Evolutionary conservation across 2,113 vertebrate genomes (phyloP), one percentile per base, ranked within the genome.

Genomic region (Ciconia boyciana): DNA sequence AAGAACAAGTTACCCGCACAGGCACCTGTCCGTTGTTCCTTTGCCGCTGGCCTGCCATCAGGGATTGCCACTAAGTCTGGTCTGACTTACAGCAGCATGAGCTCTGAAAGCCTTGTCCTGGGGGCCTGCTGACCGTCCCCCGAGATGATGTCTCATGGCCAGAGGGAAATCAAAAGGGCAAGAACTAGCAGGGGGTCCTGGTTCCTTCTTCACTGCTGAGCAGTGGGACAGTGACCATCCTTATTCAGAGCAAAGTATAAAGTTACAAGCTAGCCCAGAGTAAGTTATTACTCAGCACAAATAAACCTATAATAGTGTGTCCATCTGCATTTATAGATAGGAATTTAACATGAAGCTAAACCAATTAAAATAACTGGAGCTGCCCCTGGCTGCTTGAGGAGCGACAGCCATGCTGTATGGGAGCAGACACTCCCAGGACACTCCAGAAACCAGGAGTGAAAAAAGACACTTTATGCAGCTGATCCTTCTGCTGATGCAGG

Each of bases 11-110:
- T 72, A 57, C 11, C 34, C 1, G 2, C 16, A 8, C 29, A 28
- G 62, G 36, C 32, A 58, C 48, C 61, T 62, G 69, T 13, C 46
- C 1, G 0, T 51, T 48, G 10, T 36, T 54, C 32, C 77, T 52
- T 72, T 0, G 1, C 34, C 62, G 58, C 71, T 69, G 83, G 17
- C 26, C 34, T 77, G 81, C 44, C 18, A 2, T 31, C 0, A 0
- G 81, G 61, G 74, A 2, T 15, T 81, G 80, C 9, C 39, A 28
- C 55, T 16, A 25, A 43, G 34, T 10, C 60, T 66, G 2, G 2
- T 11, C 46, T 78, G 69, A 31, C 10, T 10, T 31, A 10, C 1
- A 76, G 69, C 81, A 72, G 61, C 0, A 0, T 32, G 39, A 52
- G 2, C 55, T 57, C 71, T 32, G 55, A n/a, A 24, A 72, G 54